Base-by-base conservation (phyloP, 2,888 invertebrate species). In the Colostygia pectinataria region DNA sequence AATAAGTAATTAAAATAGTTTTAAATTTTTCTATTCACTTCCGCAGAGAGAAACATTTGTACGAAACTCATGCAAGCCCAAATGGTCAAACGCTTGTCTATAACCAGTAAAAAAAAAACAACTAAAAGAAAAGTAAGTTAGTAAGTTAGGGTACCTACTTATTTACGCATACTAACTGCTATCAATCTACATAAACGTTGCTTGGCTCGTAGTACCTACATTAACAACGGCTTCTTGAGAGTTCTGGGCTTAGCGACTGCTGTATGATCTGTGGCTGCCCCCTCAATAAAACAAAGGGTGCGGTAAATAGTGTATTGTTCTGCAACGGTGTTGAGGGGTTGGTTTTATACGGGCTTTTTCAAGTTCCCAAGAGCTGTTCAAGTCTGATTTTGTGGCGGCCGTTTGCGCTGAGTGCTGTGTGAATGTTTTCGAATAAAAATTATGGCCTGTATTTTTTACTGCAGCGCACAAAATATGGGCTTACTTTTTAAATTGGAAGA, bases 221-320 rank as follows among this genome's bases (percentile, higher is more conserved):
- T 10, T 12, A 14, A 4, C 40, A 27, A n/a, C 31, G 31, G 39
- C 25, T 40, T 24, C 15, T 47, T 6, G 23, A 39, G 37, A 18
- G 44, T 32, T 27, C 2, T 10, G 23, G 5, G 1, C 0, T n/a
- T 31, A 42, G 15, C 12, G 24, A 46, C 46, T 29, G 33, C 20
- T 39, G 9, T 38, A 9, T 29, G 43, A 15, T 32, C 51, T 42
- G 41, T 37, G 45, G n/a, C 18, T 13, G n/a, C 42, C 23, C 46
- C 24, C 53, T 59, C 40, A 63, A 61, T 65, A 66, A 78, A 74
- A 86, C 85, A 87, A 88, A 84, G 72, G 72, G 59, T 58, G 65
- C 57, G 5, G 73, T 83, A 83, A 84, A 86, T 83, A 82, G 81
- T 78, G 76, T 68, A 83, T 86, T 86, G 87, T 85, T 75, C 67